These are phyloP conservation scores for Drosophila ohnishii DNA, from an alignment of 1,140 invertebrate genomes.

Conservation along the genomic window DNA sequence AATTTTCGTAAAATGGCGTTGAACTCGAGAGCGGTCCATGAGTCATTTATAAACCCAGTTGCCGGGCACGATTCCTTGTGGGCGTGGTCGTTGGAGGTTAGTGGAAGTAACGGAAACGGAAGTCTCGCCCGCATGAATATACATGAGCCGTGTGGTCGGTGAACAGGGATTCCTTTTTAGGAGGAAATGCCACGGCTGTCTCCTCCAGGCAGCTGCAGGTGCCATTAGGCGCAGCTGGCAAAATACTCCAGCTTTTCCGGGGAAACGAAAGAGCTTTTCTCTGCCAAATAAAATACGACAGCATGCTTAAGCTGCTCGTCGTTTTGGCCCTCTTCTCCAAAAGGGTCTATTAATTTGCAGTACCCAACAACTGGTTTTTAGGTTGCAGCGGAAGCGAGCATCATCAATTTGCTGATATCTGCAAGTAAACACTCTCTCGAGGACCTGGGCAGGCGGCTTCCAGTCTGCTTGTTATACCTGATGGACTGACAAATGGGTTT, in stretches of 20 bases:
- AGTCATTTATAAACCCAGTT: slow-evolving; percentile 55
- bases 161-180: slow-evolving; percentile 54
- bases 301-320: slow-evolving; percentile 38
- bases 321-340: not conserved
- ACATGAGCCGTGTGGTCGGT: slow-evolving; percentile 53
- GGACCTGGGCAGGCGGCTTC: slow-evolving; percentile 1
- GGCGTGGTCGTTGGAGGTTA: slow-evolving; percentile 16
- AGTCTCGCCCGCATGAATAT: slow-evolving; percentile 63
- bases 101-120: slow-evolving; percentile 48
- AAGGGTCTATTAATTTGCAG: slow-evolving; percentile 69
- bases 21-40: slow-evolving; percentile 55
- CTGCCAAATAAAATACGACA: slow-evolving; percentile 56
- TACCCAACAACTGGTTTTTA: slow-evolving; percentile 43
- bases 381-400: slow-evolving; percentile 37
- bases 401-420: slow-evolving; percentile 69
- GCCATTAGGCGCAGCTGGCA: slow-evolving; percentile 54
- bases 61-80: slow-evolving; percentile 15
- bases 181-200: slow-evolving; percentile 37
- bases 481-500: slow-evolving; percentile 53
- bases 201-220: slow-evolving; percentile 33
- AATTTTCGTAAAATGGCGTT: slow-evolving; percentile 69
- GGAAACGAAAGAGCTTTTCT: slow-evolving; percentile 23
- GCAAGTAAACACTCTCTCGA: slow-evolving; percentile 39
- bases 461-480: slow-evolving; percentile 20
- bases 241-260: slow-evolving; percentile 25